Base-by-base conservation (phyloP, 92 coral and sea anemone species). In the Plumapathes pennacea region DNA sequence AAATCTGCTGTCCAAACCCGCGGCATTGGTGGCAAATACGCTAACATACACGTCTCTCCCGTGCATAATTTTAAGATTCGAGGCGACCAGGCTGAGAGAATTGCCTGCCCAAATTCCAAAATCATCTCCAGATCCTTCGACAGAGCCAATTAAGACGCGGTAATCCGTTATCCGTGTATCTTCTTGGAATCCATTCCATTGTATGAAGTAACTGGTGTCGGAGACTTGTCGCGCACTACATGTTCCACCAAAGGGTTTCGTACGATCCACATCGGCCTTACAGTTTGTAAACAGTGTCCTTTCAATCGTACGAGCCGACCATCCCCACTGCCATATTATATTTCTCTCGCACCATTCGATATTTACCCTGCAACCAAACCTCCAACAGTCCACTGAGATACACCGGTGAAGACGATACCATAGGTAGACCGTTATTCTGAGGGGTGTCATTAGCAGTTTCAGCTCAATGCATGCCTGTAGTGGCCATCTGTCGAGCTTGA, bases 401-500 rank as follows among this genome's bases (percentile, higher is more conserved):
- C 96, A 85, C 3, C 68, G 54, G 14, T 57, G 69, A 49, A 92
- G 73, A 18, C 98, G 76, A 44, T 80, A 92, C 98, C 98, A 92
- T 34, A 88, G 78, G 57, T 74, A 88, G 2, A 92, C 96, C 22
- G 91, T 84, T 34, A 92, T 92, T 9, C 73, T 64, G 30, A 92
- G 80, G 2, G 98, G 98, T 2, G 94, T 90, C 92, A 92, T 66
- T 30, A 84, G 83, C 67, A 92, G 34, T 33, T 73, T 84, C 1
- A 92, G 87, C 59, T 80, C 96, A 27, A 92, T 62, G 39, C 98
- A 92, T 19, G 98, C 98, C 28, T 64, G 55, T 10, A 92, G 72
- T 17, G 98, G 98, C 98, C 98, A 92, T 22, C 79, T 90, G 33
- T 89, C 74, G 12, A 89, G 66, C 44, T 80, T 75, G 10, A 82